Base-by-base conservation (phyloP, 92 coral and sea anemone genomes). In the Epizoanthus ramosus region DNA sequence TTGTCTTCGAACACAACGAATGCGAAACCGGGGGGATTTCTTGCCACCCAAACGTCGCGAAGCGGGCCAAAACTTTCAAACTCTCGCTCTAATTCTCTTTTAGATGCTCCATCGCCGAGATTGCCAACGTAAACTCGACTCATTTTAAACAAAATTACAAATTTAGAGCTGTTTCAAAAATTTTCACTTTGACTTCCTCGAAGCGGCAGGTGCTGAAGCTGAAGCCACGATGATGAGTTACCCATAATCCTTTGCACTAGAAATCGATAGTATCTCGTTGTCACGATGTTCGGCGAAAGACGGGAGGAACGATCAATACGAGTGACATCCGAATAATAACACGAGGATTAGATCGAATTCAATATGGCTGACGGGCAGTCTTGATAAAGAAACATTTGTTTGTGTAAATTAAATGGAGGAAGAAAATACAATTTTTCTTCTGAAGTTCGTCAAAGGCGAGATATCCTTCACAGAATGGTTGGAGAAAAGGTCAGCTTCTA, bases 11-110 rank as follows among this genome's bases (percentile, higher is more conserved):
- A 96, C 87, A 96, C 89, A 66, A 95, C 92, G 74, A 96, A 96
- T 5, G 99, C 99, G 60, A 96, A 96, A 17, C 99, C 99, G 3
- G 99, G 99, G 72, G 99, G 99, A 72, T 96, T 96, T 83, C 99
- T 85, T 21, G 99, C 99, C 17, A 96, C 98, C 99, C 99, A 96
- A 50, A 96, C 99, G 81, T 96, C 99, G 71, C 98, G 92, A 35
- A 96, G 88, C 53, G 93, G 96, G 33, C 99, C 99, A 77, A 52
- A 96, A 19, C 68, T 19, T 80, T 91, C 95, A 79, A 92, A 92
- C 70, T 94, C 98, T n/a, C 92, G 88, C 61, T 96, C 98, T 31
- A 96, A 80, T 79, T 96, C 99, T 70, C 98, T 92, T 75, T 95
- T 94, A 45, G 99, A 96, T 59, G 94, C 95, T 50, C 91, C 93